A percentile compares a stretch with the other conserved stretches of the same genome.
These are phyloP conservation scores for Bubo blakistoni DNA, from an alignment of 2,113 vertebrate genomes.

Conservation along the genomic window DNA sequence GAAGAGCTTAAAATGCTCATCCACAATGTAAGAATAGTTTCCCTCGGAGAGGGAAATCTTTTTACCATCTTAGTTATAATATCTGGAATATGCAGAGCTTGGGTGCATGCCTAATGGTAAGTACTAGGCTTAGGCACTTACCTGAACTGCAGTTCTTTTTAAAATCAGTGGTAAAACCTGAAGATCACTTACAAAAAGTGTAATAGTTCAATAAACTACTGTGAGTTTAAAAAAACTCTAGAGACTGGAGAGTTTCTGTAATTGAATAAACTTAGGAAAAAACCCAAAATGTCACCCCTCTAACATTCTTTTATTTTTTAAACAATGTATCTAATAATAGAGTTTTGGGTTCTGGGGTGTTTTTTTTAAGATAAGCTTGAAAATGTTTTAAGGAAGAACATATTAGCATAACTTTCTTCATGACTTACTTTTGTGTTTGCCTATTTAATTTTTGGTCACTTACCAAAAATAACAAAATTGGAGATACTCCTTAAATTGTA, in stretches of 20 bases:
- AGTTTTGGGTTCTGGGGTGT: neutral
- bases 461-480: neutral
- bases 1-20: neutral
- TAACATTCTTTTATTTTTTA: neutral
- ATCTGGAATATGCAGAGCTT: neutral
- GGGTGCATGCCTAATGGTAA: neutral
- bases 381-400: neutral
- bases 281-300: neutral
- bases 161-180: neutral
- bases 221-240: neutral
- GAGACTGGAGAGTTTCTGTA: neutral
- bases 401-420: neutral
- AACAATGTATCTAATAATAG: neutral
- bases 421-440: neutral
- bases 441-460: neutral
- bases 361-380: neutral
- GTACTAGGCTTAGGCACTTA: neutral
- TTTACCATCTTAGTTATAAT: neutral
- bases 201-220: neutral
- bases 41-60: neutral
- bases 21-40: neutral
- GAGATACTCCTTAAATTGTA: neutral
- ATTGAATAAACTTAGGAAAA: neutral
- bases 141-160: neutral
- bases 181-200: fast-evolving